Evolutionary conservation across 1,140 invertebrate genomes (phyloP), one percentile per base, ranked within the genome.

Genomic region (Aradophagus sp.): DNA sequence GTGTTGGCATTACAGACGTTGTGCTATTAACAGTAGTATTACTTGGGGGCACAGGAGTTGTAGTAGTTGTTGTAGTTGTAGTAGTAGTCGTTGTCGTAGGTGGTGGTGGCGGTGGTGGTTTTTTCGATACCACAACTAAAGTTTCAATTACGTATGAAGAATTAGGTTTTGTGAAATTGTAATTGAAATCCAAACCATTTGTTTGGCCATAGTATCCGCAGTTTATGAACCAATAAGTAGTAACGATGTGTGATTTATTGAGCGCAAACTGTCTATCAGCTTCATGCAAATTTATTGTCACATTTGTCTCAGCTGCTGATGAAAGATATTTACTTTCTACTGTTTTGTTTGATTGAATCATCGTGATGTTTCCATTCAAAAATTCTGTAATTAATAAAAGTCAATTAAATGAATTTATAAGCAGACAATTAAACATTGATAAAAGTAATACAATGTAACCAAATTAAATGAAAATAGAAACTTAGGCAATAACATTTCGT

Each of bases 211-310:
- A 88, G 81, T 90, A 91, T 66, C 87, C 84, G 74, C 92, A 94
- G 76, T 93, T 90, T 32, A 93, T 86, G 75, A 93, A 93, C 93
- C 93, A 94, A 77, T 89, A 93, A 6, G 90, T 91, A 12, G 87
- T 79, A 10, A 92, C 82, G 14, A 86, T 86, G 5, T 90, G 90
- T 1, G 91, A 88, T 70, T 89, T 89, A 12, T 86, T 79, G 8
- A 81, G 86, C 12, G 93, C 73, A 77, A 87, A 92, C 29, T 88
- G 74, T 23, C 81, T 70, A 80, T 93, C 92, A 11, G 87, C 85
- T 13, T 87, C 76, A 2, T 86, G 86, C 8, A 94, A 65, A 17
- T 83, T 75, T 47, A 93, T 82, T 32, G 82, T 84, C 70, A 93
- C 87, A 59, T 86, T 84, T 1, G 91, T 86, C 27, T 87, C 78